Base-by-base conservation (phyloP, 1,140 invertebrate genomes). In the Psix sp. region DNA sequence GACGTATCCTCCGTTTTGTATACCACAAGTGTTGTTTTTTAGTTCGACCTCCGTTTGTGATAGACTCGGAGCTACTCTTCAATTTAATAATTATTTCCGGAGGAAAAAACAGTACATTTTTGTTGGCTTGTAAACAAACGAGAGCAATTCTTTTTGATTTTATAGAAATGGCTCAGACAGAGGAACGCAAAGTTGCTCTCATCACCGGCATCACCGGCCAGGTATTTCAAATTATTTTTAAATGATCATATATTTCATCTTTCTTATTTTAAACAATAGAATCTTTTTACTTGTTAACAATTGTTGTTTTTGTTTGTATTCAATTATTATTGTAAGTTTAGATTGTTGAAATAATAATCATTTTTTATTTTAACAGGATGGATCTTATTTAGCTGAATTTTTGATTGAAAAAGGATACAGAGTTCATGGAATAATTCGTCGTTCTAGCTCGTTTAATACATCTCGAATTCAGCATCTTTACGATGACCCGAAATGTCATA, bases 381-480 rank as follows among this genome's bases (percentile, higher is more conserved):
- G 98, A 11, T 99, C 98, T 0, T 99, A 99, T 88, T 89, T 99
- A 76, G 96, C 98, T 2, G 98, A 99, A 87, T 94, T 99, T 68
- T 88, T 99, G 1, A 88, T 99, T 1, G 90, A 91, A 33, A 99
- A 99, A 88, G 97, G 96, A 1, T 99, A 99, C 84, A 90, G 94
- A 84, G 97, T 99, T 0, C 97, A 99, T 88, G 98, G 98, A 0
- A 96, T 99, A 24, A 96, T 99, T 16, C 87, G 98, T 40, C 87
- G 98, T 43, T 93, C 97, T 0, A 98, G 96, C 80, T 95, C 96
- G 0, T 99, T 99, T 81, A 99, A 99, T 84, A 99, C 98, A 1
- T 91, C 91, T 3, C 89, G 98, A 71, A 99, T 99, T 68, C 93
- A 98, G 78, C 98, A 99, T 89, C 88, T 99, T 35, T 99, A 99